Conservation (phyloP, 2,797 vertebrate genomes). For the Columba guinea region DNA sequence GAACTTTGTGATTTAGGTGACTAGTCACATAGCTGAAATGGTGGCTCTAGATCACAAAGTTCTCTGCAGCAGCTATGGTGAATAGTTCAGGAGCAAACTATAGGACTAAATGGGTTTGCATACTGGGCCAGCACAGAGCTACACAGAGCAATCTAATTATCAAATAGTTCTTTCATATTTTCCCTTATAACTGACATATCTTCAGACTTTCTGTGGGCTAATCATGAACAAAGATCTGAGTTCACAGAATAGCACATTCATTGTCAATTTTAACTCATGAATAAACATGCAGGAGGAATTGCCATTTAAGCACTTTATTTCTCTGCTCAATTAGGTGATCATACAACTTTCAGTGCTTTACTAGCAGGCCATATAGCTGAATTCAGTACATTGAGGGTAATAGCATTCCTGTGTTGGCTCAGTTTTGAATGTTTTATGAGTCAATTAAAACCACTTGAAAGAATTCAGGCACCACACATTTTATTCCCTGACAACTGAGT, state of each 20-base stretch:
- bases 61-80: neutral
- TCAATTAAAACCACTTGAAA: constrained; percentile 59
- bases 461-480: constrained; percentile 36
- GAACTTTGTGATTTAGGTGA: neutral
- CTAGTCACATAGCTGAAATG: neutral
- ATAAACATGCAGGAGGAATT: constrained; percentile 10
- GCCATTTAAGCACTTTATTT: neutral
- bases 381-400: constrained; percentile 4
- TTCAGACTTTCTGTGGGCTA: neutral
- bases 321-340: neutral
- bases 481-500: constrained; percentile 3
- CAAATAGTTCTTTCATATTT: neutral
- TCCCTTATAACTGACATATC: neutral
- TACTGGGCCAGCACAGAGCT: neutral
- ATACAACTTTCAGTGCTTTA: neutral
- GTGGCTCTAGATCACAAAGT: neutral
- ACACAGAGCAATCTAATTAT: neutral
- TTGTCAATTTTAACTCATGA: neutral
- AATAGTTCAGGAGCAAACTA: neutral
- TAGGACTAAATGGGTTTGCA: neutral
- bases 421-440: constrained; percentile 41
- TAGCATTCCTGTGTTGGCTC: neutral
- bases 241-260: neutral
- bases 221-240: neutral
- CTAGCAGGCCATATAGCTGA: neutral